Evolutionary conservation across 1,140 invertebrate species (phyloP).

Genomic region (Cepaea nemoralis): DNA sequence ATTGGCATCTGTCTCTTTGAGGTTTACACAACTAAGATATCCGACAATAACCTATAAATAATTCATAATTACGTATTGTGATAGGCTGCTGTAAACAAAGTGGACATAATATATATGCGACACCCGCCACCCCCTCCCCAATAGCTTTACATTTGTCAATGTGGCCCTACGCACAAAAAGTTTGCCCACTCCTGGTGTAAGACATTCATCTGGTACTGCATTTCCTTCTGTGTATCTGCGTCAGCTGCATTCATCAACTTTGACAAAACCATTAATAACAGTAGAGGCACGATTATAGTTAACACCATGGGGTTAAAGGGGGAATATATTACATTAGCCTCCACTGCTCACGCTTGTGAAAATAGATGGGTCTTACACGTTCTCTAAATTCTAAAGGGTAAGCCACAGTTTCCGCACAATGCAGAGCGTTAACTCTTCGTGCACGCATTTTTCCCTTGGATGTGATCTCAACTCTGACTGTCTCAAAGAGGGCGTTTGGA

Average conservation of each 20-base stretch:
- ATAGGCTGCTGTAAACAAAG: no score
- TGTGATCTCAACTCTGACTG: conserved; percentile 68
- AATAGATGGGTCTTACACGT: conserved; percentile 86
- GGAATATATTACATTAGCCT: conserved; percentile 92
- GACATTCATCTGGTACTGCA: no score
- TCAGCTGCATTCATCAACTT: conserved; percentile 92
- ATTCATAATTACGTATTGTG: no score
- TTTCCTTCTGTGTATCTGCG: conserved; percentile 91
- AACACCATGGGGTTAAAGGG: conserved; percentile 94
- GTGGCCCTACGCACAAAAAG: no score
- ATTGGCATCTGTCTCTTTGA: no score
- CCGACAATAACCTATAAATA: no score
- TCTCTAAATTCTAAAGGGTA: conserved; percentile 93
- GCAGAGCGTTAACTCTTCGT: conserved; percentile 93
- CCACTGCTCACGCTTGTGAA: conserved; percentile 94
- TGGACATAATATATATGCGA: no score
- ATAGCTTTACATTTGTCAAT: no score
- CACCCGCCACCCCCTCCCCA: no score
- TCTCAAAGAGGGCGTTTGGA: conserved; percentile 84
- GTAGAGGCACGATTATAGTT: conserved; percentile 94
- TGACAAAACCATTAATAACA: conserved; percentile 92
- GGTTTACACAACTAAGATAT: no score
- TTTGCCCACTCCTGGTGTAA: no score
- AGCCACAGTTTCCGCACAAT: conserved; percentile 80
- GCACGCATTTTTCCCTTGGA: conserved; percentile 90